Evolutionary conservation across 2,113 vertebrate genomes (phyloP).

Genomic region (Syngnathus floridae): DNA sequence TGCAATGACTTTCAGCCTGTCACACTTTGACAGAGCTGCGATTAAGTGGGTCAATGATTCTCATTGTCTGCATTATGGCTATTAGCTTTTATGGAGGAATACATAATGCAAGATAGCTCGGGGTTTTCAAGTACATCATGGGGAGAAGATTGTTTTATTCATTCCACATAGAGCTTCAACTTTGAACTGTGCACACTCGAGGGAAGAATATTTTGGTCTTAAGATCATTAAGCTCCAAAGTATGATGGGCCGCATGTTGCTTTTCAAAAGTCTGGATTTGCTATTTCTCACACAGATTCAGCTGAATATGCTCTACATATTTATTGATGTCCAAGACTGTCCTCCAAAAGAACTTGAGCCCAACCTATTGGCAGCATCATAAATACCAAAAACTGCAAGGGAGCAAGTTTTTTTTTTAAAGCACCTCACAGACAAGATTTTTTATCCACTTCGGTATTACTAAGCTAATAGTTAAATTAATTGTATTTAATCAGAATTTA

Average conservation of each 20-base stretch:
- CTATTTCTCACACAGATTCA: background rate
- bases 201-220: constrained; percentile 26
- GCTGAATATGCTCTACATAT: background rate
- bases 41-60: constrained; percentile 54
- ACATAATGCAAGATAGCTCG: constrained; percentile 26
- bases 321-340: background rate
- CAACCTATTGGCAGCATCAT: too few species aligned
- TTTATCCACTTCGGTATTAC: constrained; percentile 53
- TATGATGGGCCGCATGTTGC: too few species aligned
- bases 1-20: constrained; percentile 27
- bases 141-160: constrained; percentile 32
- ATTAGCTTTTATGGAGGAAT: constrained; percentile 43
- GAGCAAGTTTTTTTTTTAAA: too few species aligned
- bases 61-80: constrained; percentile 41
- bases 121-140: constrained; percentile 27
- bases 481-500: constrained; percentile 79
- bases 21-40: constrained; percentile 24
- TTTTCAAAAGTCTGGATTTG: background rate
- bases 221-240: too few species aligned
- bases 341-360: too few species aligned
- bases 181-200: constrained; percentile 35
- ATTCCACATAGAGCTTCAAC: constrained; percentile 40
- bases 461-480: constrained; percentile 76
- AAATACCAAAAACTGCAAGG: too few species aligned
- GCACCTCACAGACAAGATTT: background rate